Percentiles rank a stretch among this genome's conserved stretches.
phyloP scores from a whole-genome alignment of 2,888 invertebrate genomes.

The Ormia ochracea region DNA sequence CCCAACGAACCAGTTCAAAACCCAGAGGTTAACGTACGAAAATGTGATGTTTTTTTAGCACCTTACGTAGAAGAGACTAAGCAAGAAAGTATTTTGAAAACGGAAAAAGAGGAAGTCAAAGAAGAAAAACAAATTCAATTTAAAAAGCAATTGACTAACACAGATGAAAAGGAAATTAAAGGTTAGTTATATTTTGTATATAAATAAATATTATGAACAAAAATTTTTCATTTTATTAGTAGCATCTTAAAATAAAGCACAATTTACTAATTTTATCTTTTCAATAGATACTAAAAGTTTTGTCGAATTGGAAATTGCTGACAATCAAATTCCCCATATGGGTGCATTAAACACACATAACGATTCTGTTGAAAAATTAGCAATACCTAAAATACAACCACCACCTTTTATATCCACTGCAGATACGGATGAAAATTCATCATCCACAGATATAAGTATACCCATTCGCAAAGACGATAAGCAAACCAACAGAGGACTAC shows the following conservation, averaged over 20 bases:
- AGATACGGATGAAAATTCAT: constrained; percentile 71
- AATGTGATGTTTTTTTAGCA: constrained; percentile 30
- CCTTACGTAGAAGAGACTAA: constrained; percentile 18
- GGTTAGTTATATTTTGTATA: constrained; percentile 33
- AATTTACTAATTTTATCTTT: not conserved
- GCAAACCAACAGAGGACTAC: constrained; percentile 13
- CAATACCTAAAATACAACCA: constrained; percentile 51
- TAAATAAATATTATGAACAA: no score
- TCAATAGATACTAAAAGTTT: not conserved
- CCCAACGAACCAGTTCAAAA: constrained; percentile 11
- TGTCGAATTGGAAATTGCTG: constrained; percentile 16
- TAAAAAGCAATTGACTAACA: constrained; percentile 14
- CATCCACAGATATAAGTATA: constrained; percentile 69
- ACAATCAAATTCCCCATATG: not conserved
- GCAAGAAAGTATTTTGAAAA: constrained; percentile 23
- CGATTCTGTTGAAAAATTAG: constrained; percentile 18
- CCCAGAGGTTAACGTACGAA: not conserved
- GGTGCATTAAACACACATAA: not conserved
- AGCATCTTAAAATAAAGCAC: not conserved
- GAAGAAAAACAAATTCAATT: constrained; percentile 1
- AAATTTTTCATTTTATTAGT: no score
- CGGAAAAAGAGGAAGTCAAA: constrained; percentile 24
- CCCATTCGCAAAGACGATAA: constrained; percentile 66
- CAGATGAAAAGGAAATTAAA: constrained; percentile 28
- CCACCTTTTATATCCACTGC: constrained; percentile 64